Evolutionary conservation across 2,113 vertebrate genomes (phyloP), one percentile per base, ranked within the genome.

Genomic region (Aspiorhynchus laticeps): DNA sequence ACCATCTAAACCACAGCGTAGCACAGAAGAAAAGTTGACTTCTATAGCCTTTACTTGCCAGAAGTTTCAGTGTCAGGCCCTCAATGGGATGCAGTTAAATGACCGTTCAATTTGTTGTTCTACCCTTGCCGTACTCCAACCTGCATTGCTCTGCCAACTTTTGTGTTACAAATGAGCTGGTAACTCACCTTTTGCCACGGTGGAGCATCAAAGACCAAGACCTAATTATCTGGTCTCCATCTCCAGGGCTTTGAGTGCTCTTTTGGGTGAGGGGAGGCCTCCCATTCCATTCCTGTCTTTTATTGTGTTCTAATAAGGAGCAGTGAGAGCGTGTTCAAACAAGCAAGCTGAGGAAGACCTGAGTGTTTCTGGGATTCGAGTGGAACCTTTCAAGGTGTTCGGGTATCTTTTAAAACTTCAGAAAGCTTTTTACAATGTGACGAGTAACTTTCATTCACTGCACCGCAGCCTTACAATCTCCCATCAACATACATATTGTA

Each of bases 271-370:
- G 43, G 38, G 36, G 84, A 61, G 85, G 36, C 82, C 84, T 86
- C 67, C 43, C 41, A 46, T 83, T 85, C 89, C 87, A 81, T 38
- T 87, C 51, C 78, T 89, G 91, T 80, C 76, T 78, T 86, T 84
- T 86, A 86, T 87, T 90, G 84, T 89, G 75, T 83, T 85, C 84
- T 87, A 90, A 88, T 88, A 88, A 77, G 78, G 83, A 41, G 14
- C 75, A 61, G 80, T 48, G 80, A 48, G 87, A 89, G 82, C 89
- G 11, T 84, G 90, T 86, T 84, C 83, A 73, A 79, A 85, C 91
- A 89, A n/a, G 90, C 77, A 80, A n/a, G 5, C 80, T 63, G 31
- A 73, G 12, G 67, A 84, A 84, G 83, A 75, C 83, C 83, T 38
- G 31, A 84, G 83, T 74, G 69, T 41, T 84, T 83, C 80, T 46